These are phyloP conservation scores for Drosophila teissieri DNA, from an alignment of 1,140 invertebrate genomes.

Conservation along the genomic window DNA sequence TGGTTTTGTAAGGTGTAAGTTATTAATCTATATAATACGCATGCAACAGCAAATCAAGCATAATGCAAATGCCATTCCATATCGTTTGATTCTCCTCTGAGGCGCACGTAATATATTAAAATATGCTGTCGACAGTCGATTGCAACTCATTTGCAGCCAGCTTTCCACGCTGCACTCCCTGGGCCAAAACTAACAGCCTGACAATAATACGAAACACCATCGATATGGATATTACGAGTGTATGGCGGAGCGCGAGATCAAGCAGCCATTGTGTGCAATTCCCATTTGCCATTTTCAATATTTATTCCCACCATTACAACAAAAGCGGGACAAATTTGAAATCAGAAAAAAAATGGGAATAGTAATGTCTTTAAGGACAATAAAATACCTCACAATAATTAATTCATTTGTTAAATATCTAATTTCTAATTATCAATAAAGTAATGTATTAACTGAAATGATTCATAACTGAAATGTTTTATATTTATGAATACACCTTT, in stretches of 20 bases:
- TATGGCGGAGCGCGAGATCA: conserved; percentile 36
- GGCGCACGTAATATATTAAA: conserved; percentile 60
- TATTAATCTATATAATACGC: not conserved
- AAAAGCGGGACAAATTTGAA: conserved; percentile 19
- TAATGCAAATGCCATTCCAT: conserved; percentile 26
- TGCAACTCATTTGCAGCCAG: conserved; percentile 55
- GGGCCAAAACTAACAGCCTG: conserved; percentile 50
- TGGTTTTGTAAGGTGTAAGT: not conserved
- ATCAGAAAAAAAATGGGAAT: conserved; percentile 2
- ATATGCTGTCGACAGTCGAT: conserved; percentile 39
- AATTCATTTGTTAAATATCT: not conserved
- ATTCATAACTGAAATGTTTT: too few relatives aligned
- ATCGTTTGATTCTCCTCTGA: conserved; percentile 13
- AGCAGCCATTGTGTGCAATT: conserved; percentile 75
- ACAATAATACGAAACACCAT: conserved; percentile 56
- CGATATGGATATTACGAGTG: conserved; percentile 28
- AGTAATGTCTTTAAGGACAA: not conserved
- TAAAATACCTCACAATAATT: not conserved
- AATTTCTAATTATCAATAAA: not conserved
- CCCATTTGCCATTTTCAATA: conserved; percentile 81
- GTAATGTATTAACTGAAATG: not conserved
- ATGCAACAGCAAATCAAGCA: not conserved
- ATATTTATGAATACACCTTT: too few relatives aligned
- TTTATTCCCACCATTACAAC: conserved; percentile 66
- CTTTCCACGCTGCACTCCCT: conserved; percentile 40